phyloP scores from a whole-genome alignment of 1,140 invertebrate species.

The Cydia amplana region DNA sequence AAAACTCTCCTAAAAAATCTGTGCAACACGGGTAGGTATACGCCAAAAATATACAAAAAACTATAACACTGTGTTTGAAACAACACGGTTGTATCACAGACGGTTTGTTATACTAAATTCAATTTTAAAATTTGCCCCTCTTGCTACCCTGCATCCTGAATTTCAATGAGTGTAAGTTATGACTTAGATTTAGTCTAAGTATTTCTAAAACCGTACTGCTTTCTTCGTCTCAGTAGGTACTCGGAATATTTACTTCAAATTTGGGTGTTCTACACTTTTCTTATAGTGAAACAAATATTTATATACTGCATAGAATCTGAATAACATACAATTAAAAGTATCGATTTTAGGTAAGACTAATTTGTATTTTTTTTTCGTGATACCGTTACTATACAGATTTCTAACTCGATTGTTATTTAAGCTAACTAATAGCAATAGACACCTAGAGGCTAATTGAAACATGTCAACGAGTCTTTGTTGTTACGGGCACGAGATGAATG shows the following conservation, averaged over 20 bases:
- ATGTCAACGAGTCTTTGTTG: conserved; percentile 57
- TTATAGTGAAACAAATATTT: neutral
- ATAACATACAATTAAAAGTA: too few relatives aligned
- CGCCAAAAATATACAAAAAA: neutral
- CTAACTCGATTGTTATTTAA: neutral
- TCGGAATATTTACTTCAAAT: neutral
- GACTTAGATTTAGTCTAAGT: conserved; percentile 52
- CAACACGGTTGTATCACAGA: conserved; percentile 56
- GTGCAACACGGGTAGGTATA: too few relatives aligned
- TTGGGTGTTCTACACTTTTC: neutral
- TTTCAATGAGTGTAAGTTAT: conserved; percentile 63
- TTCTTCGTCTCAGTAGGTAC: neutral
- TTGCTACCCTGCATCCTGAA: conserved; percentile 59
- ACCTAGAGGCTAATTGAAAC: conserved; percentile 54
- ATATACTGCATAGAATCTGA: too few relatives aligned
- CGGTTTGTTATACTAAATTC: conserved; percentile 62
- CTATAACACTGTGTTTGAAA: conserved; percentile 23
- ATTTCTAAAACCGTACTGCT: conserved; percentile 33
- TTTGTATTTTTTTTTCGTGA: too few relatives aligned
- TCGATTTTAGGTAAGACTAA: too few relatives aligned
- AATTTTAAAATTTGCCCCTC: conserved; percentile 74
- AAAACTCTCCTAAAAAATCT: too few relatives aligned
- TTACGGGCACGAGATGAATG: conserved; percentile 53
- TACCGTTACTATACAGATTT: neutral
- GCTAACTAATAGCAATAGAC: conserved; percentile 9